Base-by-base conservation (phyloP, 1,140 invertebrate species). In the Geopemphigus sp. region DNA sequence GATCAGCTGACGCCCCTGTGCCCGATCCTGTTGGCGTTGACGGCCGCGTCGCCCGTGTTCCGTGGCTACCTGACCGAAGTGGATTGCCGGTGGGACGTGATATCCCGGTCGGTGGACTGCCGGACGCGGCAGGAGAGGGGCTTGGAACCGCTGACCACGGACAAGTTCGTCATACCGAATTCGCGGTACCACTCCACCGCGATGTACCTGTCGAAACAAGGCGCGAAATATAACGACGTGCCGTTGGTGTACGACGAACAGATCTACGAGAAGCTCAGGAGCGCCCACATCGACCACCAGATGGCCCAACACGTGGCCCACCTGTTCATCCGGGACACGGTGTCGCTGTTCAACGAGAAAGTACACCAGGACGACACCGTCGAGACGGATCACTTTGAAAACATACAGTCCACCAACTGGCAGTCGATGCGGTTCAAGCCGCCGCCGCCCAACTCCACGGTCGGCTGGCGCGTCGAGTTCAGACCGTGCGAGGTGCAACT, bases 371-470 rank as follows among this genome's bases (percentile, higher is more conserved):
- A 98, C 85, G 96, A 99, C 86, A 87, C 90, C 29, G 91, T 93
- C 82, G 97, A 99, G 83, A 95, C 94, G 0, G 97, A 99, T 86
- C 98, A 99, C 87, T 99, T 99, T 89, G 98, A 99, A 89, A 99
- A 99, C 85, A 98, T 99, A 83, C 98, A 99, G 86, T 99, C 97
- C 0, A 99, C 98, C 10, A 99, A 99, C 87, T 99, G 98, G 98
- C 98, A 99, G 88, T 98, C 97, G 12, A 98, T 99, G 98, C 89
- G 98, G 22, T 99, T 99, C 87, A 99, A 99, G 86, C 96, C 97
- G 61, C 98, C 98, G 80, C 95, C 95, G 26, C 92, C 94, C 1
- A 92, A 97, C 84, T 97, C 95, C 15, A 90, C 93, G 59, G 98
- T 99, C 85, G 97, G 98, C n/a, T 99, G 98, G 98, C 89, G 98